Base-by-base conservation (phyloP, 2,797 vertebrate genomes). In the Leptatherina wallacei region DNA sequence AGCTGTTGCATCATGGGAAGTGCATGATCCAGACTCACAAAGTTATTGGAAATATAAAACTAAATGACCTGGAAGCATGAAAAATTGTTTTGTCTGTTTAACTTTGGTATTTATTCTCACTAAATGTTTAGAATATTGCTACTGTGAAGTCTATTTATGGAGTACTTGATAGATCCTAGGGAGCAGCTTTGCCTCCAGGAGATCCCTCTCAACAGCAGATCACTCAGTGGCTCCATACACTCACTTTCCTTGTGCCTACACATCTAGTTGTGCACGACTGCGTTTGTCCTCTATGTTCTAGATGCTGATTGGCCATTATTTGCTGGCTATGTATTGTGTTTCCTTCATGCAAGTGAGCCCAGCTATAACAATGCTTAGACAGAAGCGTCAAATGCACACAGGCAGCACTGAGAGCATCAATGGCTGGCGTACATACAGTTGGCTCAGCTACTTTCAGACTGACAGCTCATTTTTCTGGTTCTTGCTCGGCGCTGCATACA, bases 221-320 rank as follows among this genome's bases (percentile, higher is more conserved):
- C 77, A 58, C 62, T 77, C 78, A 58, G 71, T 61, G 30, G 72
- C 82, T 78, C 54, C 63, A 47, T 42, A 27, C 65, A 7, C 71
- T 65, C 73, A 20, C 54, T 29, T 57, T 75, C 74, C 72, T 65
- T 42, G 16, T 40, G 47, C 70, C 77, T 29, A 30, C 68, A 27
- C 77, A 66, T 72, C 73, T 75, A 30, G 69, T 63, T 80, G 73
- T 79, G 69, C 83, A 82, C 52, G 69, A 44, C 80, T 42, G 63
- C 81, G 75, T 89, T 89, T 93, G 88, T 90, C 79, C 75, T 55
- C 76, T 22, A 0, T 69, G 78, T 94, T 94, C 93, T 91, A 91
- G 92, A 91, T 89, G 80, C 62, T 69, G 85, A 88, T 86, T 84
- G 87, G 73, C 89, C 65, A 86, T 92, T 91, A 89, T 93, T 67